Percentiles rank a stretch among this genome's conserved stretches.
phyloP scores from a whole-genome alignment of 1,140 invertebrate genomes.

The Bathynomus jamesi region DNA sequence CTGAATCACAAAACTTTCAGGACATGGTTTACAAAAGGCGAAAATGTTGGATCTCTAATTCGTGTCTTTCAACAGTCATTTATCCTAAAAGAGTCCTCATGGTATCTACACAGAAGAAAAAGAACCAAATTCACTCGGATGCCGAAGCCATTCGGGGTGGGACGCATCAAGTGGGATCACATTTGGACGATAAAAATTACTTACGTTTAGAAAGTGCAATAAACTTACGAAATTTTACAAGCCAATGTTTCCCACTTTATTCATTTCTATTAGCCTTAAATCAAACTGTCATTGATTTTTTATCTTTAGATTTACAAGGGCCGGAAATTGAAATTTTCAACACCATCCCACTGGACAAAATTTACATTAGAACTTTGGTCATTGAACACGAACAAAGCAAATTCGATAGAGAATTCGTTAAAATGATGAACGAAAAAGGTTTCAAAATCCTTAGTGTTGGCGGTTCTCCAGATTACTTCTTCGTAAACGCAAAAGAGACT shows the following conservation, averaged over 20 bases:
- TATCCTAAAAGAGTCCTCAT: not conserved
- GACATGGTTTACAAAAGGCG: not conserved
- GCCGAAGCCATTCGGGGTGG: not conserved
- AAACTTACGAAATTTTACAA: not conserved
- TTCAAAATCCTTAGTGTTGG: not conserved
- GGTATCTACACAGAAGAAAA: not conserved
- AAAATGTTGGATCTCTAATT: not conserved
- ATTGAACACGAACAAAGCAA: not conserved
- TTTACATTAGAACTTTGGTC: not conserved
- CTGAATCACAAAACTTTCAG: not conserved
- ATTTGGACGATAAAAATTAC: not conserved
- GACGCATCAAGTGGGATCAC: not conserved
- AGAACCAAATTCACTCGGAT: not conserved
- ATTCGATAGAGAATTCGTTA: not conserved
- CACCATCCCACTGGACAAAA: not conserved
- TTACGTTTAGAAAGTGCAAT: not conserved
- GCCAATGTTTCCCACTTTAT: not conserved
- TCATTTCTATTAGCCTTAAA: constrained; percentile 5
- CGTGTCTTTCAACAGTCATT: not conserved
- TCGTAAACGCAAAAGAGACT: too few species aligned
- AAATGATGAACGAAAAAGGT: not conserved
- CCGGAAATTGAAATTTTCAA: not conserved
- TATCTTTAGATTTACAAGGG: not conserved
- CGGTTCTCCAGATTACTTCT: not conserved
- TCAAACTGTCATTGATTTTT: not conserved